Evolutionary conservation across 2,888 invertebrate species (phyloP).

Genomic region (Matsumyia berberina): DNA sequence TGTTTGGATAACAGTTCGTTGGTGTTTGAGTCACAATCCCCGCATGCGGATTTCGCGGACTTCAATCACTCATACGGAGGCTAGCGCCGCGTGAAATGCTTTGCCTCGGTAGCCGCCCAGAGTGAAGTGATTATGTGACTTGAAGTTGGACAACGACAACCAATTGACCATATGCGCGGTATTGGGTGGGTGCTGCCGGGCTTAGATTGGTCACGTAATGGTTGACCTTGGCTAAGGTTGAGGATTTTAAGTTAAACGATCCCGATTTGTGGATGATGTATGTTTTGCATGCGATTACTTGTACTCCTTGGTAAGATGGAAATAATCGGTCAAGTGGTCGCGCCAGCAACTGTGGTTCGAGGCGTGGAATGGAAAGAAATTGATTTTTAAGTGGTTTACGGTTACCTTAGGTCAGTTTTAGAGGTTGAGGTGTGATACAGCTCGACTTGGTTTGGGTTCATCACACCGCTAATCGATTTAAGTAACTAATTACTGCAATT

Average conservation of each 20-base stretch:
- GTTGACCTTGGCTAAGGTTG: conserved; percentile 37
- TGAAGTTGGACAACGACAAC: conserved; percentile 13
- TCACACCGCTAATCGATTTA: conserved; percentile 2
- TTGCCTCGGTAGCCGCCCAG: not conserved
- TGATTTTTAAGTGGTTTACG: conserved; percentile 60
- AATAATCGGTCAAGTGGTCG: conserved; percentile 23
- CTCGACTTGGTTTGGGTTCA: conserved; percentile 9
- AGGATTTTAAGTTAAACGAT: conserved; percentile 42
- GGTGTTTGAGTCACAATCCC: not conserved
- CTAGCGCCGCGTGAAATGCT: conserved; percentile 22
- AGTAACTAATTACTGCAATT: conserved; percentile 18
- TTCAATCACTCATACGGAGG: conserved; percentile 6
- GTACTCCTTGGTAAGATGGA: not conserved
- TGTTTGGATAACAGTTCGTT: conserved; percentile 17
- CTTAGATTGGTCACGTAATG: conserved; percentile 35
- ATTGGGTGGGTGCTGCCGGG: not conserved
- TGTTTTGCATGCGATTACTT: conserved; percentile 25
- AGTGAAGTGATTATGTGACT: conserved; percentile 18
- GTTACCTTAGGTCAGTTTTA: conserved; percentile 48
- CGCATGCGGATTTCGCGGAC: conserved; percentile 15
- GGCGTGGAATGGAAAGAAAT: conserved; percentile 54
- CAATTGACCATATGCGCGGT: conserved; percentile 14
- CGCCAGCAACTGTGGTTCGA: conserved; percentile 5
- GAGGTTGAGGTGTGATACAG: conserved; percentile 37
- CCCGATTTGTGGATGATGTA: conserved; percentile 11